Percentiles rank a stretch among this genome's conserved stretches.
phyloP scores from a whole-genome alignment of 1,140 invertebrate species.

The Halyomorpha halys region DNA sequence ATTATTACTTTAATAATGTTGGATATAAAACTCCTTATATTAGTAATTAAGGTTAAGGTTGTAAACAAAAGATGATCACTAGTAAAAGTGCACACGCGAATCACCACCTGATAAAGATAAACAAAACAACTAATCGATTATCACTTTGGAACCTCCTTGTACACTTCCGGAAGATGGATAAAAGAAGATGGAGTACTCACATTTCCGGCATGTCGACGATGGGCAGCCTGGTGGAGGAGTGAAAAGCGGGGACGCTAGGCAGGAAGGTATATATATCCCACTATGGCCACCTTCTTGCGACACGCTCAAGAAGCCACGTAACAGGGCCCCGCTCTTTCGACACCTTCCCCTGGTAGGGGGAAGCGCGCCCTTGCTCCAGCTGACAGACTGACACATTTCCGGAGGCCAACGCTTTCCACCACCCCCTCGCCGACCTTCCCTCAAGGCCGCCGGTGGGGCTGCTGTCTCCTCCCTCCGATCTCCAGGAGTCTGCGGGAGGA shows the following conservation, averaged over 20 bases:
- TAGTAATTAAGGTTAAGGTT: too few species aligned
- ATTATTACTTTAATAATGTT: too few species aligned
- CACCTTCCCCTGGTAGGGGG: neutral
- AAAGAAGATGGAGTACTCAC: neutral
- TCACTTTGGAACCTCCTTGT: neutral
- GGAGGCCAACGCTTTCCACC: neutral
- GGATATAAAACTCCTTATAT: too few species aligned
- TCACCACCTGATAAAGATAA: neutral
- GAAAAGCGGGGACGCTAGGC: neutral
- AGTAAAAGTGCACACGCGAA: neutral
- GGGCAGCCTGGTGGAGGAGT: constrained; percentile 6
- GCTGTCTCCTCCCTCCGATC: neutral
- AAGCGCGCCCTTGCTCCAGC: neutral
- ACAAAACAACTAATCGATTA: too few species aligned
- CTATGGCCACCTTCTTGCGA: neutral
- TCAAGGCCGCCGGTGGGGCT: constrained; percentile 1
- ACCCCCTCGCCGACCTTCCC: constrained; percentile 1
- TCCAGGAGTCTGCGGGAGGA: neutral
- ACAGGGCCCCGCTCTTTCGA: neutral
- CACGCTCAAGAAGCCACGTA: neutral
- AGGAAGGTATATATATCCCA: neutral
- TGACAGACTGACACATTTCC: constrained; percentile 10
- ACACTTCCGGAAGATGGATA: neutral
- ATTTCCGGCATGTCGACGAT: neutral
- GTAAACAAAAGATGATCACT: neutral